A percentile compares a stretch with the other conserved stretches of the same genome.
These are phyloP conservation scores for Sinocyclocheilus anshuiensis DNA, from an alignment of 2,113 vertebrate species.

Conservation along the genomic window DNA sequence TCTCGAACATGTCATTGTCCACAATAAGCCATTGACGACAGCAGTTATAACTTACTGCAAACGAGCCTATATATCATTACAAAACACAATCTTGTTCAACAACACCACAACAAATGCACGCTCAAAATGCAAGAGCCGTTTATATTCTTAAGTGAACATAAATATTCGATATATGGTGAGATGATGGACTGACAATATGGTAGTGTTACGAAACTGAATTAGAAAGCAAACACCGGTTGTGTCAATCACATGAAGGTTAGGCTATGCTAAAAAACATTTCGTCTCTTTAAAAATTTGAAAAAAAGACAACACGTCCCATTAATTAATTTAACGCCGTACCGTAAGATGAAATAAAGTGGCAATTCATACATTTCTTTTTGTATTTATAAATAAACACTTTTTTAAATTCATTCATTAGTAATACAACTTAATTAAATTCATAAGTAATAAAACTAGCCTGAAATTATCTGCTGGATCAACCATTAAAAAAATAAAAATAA, in stretches of 20 bases:
- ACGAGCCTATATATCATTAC: neutral
- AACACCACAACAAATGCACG: neutral
- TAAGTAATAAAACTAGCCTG: neutral
- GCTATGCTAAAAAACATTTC: neutral
- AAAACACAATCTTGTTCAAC: neutral
- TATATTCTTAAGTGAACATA: neutral
- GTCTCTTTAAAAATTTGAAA: neutral
- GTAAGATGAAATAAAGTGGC: neutral
- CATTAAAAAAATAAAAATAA: neutral
- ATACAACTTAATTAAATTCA: neutral
- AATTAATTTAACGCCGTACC: neutral
- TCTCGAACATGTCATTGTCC: neutral
- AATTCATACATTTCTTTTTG: neutral
- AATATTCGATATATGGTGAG: neutral
- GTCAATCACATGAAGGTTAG: neutral
- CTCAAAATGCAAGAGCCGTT: neutral
- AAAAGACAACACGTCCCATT: neutral
- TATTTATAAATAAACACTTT: neutral
- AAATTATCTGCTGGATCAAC: neutral
- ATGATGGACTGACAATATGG: neutral
- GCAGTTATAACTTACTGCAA: neutral
- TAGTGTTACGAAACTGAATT: no score
- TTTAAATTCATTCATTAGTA: neutral
- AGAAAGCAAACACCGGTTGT: neutral
- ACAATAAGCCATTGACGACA: neutral